Evolutionary conservation across 2,113 vertebrate species (phyloP), one percentile per base, ranked within the genome.

Genomic region (Pachyramphus minor): DNA sequence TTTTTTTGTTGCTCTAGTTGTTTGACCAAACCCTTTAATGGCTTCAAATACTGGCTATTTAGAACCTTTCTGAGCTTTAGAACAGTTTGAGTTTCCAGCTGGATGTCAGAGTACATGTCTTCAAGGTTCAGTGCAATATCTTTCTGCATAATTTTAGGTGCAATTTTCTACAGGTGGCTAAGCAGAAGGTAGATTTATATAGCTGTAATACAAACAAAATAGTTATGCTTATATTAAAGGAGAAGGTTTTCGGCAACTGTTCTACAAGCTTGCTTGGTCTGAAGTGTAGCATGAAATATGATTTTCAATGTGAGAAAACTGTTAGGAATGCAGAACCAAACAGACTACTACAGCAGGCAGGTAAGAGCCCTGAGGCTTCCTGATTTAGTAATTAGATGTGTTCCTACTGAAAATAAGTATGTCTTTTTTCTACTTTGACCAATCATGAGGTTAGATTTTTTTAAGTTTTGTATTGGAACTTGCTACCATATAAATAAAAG

Each of bases 121-220:
- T 81, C 68, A 74, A 92, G 42, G 37, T 84, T 91, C 89, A 75
- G 7, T 78, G 33, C 5, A 89, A 17, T 59, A 91, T 81, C 28
- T 62, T 62, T 58, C 45, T 74, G 41, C 42, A 14, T 87, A 86
- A 92, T 3, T 96, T 37, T 33, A 84, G 39, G 80, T 89, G 59
- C 21, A 93, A 87, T 89, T 87, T 95, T 84, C 47, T 81, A 89
- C 77, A 91, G 60, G 77, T 89, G 55, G 80, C 30, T 87, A 75
- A 93, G 60, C 77, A 94, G 84, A 95, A 95, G 27, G 77, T 81
- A 81, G 52, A 74, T 81, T 91, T 91, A 59, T 89, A 50, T 74
- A 92, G 25, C 73, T 71, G 28, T 41, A 90, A 62, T 62, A 87
- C 78, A 76, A 96, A 92, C 14, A 93, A 91, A 93, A 71, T 73